These are phyloP conservation scores for Rhamphomyia laevipes DNA, from an alignment of 2,888 invertebrate species.

Conservation along the genomic window DNA sequence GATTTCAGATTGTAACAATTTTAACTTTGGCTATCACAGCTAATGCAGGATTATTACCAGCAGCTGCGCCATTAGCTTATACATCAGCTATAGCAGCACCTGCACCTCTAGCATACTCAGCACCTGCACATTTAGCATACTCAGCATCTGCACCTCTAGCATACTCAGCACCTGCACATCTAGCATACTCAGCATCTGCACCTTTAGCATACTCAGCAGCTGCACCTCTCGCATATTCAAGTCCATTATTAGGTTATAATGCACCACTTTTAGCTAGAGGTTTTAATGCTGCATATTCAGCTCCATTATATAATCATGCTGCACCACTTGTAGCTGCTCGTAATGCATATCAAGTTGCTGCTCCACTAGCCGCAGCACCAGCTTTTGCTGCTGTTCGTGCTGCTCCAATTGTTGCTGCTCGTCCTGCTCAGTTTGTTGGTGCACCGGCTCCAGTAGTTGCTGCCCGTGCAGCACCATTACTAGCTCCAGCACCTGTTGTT, in stretches of 20 bases:
- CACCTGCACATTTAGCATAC: too few species aligned
- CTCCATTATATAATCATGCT: conserved; percentile 9
- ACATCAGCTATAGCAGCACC: conserved; percentile 17
- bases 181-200: conserved; percentile 16
- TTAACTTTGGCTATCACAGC: conserved; percentile 33
- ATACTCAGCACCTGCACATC: neutral
- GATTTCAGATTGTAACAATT: conserved; percentile 28
- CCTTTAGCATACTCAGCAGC: conserved; percentile 3
- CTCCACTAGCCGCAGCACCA: conserved; percentile 20
- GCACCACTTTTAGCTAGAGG: conserved; percentile 8
- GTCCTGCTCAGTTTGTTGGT: conserved; percentile 14
- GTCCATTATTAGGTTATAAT: neutral
- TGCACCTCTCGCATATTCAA: too few species aligned
- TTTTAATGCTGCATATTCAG: conserved; percentile 2
- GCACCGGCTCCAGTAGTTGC: conserved; percentile 11
- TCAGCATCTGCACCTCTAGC: conserved; percentile 14
- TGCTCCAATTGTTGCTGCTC: conserved; percentile 16
- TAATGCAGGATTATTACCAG: conserved; percentile 29
- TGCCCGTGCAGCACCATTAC: conserved; percentile 6
- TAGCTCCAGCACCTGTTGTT: conserved; percentile 12
- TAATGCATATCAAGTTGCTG: neutral
- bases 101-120: conserved; percentile 6
- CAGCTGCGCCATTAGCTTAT: conserved; percentile 20
- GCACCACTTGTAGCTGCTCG: conserved; percentile 1
- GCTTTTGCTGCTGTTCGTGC: too few species aligned